Percentiles rank a stretch among this genome's conserved stretches.
These are phyloP conservation scores for Adela reaumurella DNA, from an alignment of 2,888 invertebrate genomes.

Conservation along the genomic window DNA sequence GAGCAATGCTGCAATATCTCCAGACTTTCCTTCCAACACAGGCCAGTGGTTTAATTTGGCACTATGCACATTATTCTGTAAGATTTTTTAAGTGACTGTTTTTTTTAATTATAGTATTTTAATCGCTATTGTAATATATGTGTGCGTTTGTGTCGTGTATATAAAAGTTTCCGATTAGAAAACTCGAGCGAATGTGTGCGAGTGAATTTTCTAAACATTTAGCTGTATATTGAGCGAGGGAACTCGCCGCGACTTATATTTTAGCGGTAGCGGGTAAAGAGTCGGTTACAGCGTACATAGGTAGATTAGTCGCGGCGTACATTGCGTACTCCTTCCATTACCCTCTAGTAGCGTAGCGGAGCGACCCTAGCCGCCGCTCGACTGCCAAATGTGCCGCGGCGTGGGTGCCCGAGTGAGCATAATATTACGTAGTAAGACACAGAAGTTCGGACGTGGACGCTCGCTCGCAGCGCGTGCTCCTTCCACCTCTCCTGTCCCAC, in stretches of 20 bases:
- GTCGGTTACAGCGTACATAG: no score
- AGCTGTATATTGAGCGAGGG: conserved; percentile 22
- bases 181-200: conserved; percentile 18
- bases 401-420: conserved; percentile 10
- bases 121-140: conserved; percentile 50
- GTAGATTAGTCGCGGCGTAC: no score
- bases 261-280: no score
- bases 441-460: conserved; percentile 33
- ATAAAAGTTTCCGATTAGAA: conserved; percentile 18
- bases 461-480: background rate
- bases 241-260: no score
- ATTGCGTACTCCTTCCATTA: no score
- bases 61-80: conserved; percentile 44
- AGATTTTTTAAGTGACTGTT: conserved; percentile 52
- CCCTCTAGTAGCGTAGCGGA: background rate
- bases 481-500: background rate
- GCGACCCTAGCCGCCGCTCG: conserved; percentile 10
- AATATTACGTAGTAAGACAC: conserved; percentile 38
- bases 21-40: conserved; percentile 11
- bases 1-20: background rate
- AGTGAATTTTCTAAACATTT: conserved; percentile 10
- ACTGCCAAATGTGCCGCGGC: conserved; percentile 41
- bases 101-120: conserved; percentile 35
- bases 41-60: conserved; percentile 52
- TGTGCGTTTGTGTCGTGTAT: conserved; percentile 49